Conservation (phyloP, 2,797 vertebrate species). For the Buceros bicornis region DNA sequence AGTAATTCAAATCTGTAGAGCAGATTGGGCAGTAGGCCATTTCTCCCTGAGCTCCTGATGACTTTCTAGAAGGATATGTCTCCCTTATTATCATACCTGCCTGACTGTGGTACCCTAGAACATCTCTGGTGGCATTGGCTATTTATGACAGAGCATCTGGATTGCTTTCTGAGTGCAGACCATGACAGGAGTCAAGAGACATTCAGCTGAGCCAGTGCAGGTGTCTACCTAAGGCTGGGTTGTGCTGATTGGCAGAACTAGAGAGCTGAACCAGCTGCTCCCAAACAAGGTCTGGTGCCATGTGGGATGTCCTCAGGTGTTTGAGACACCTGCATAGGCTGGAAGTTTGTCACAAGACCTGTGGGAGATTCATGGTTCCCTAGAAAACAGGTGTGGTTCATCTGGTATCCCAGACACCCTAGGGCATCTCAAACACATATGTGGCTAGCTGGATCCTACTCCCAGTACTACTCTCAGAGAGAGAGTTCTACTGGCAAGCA, state of each 20-base stretch:
- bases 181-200: background rate
- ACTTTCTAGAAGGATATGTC: background rate
- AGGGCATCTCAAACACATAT: background rate
- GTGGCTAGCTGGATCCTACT: background rate
- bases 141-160: background rate
- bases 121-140: background rate
- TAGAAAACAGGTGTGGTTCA: background rate
- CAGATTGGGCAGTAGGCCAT: background rate
- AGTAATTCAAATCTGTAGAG: background rate
- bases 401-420: background rate
- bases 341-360: background rate
- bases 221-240: background rate
- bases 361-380: background rate
- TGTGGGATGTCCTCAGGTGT: background rate
- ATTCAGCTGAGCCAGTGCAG: background rate
- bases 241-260: background rate
- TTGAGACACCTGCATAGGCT: background rate
- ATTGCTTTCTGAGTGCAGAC: background rate
- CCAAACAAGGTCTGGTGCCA: background rate
- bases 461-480: background rate
- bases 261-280: background rate
- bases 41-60: background rate
- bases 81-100: background rate
- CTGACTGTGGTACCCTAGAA: background rate
- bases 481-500: background rate